These are phyloP conservation scores for Urocolius indicus DNA, from an alignment of 2,113 vertebrate genomes.

Conservation along the genomic window DNA sequence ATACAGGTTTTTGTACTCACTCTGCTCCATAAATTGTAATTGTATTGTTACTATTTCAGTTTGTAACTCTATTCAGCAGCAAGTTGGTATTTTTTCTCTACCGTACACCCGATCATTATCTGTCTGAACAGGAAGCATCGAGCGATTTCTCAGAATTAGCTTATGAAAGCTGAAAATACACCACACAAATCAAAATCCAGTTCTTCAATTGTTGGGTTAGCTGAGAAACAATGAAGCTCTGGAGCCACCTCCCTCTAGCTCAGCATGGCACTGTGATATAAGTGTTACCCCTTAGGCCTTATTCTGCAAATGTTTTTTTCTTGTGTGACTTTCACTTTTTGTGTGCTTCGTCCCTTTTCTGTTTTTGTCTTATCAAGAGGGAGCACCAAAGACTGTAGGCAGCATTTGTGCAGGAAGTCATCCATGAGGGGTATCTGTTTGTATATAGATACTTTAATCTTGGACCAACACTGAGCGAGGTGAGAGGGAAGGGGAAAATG, in stretches of 20 bases:
- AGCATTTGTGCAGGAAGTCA: background rate
- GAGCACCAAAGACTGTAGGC: background rate
- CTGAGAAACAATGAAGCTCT: background rate
- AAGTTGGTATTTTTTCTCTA: background rate
- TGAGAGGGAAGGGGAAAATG: background rate
- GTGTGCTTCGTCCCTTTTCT: background rate
- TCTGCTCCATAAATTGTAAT: background rate
- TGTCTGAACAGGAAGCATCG: constrained; percentile 6
- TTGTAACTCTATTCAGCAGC: background rate
- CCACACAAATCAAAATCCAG: background rate
- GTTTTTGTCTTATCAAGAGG: background rate
- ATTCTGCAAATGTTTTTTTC: background rate
- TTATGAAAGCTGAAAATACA: background rate
- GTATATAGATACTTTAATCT: background rate
- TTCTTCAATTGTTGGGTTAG: background rate
- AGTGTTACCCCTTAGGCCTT: background rate
- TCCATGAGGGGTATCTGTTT: background rate
- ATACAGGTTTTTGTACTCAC: background rate
- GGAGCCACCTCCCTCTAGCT: background rate
- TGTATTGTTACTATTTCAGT: background rate
- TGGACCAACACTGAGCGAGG: background rate
- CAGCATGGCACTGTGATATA: accelerated
- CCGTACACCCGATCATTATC: background rate
- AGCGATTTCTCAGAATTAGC: constrained; percentile 12
- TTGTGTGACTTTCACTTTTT: background rate